A percentile compares a stretch with the other conserved stretches of the same genome.
These are phyloP conservation scores for Ditula angustiorana DNA, from an alignment of 2,888 invertebrate genomes.

Conservation along the genomic window DNA sequence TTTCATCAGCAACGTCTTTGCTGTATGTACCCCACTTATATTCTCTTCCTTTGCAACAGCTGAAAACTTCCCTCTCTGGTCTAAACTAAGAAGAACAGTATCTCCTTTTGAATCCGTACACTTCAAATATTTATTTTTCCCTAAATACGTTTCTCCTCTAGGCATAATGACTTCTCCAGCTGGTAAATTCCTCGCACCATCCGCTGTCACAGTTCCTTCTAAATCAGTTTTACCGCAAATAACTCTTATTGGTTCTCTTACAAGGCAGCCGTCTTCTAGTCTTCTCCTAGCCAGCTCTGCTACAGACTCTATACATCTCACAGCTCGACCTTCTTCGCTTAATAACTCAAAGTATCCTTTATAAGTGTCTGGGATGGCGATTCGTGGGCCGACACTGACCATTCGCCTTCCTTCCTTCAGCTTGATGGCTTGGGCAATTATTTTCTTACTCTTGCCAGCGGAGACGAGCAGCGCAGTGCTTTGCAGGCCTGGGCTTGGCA, in stretches of 20 bases:
- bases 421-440: slow-evolving; percentile 95
- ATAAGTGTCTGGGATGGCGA: slow-evolving; percentile 96
- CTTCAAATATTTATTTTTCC: slow-evolving; percentile 92
- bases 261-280: slow-evolving; percentile 90
- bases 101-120: slow-evolving; percentile 95
- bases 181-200: slow-evolving; percentile 90
- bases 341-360: slow-evolving; percentile 97
- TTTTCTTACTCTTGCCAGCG: slow-evolving; percentile 93
- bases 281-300: slow-evolving; percentile 92
- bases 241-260: slow-evolving; percentile 91
- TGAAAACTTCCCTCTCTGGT: slow-evolving; percentile 96
- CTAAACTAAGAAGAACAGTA: slow-evolving; percentile 92
- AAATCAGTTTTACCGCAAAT: slow-evolving; percentile 87
- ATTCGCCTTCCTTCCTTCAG: slow-evolving; percentile 94
- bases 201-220: slow-evolving; percentile 87
- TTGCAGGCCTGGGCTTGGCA: slow-evolving; percentile 94
- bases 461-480: slow-evolving; percentile 94
- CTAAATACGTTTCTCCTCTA: slow-evolving; percentile 88
- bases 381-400: slow-evolving; percentile 92
- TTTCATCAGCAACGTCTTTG: slow-evolving; percentile 94
- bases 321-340: slow-evolving; percentile 97
- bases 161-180: slow-evolving; percentile 94
- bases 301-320: slow-evolving; percentile 95
- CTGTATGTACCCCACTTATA: slow-evolving; percentile 97
- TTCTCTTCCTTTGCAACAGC: slow-evolving; percentile 96